phyloP scores from a whole-genome alignment of 2,113 vertebrate species.

The Phasianus colchicus region DNA sequence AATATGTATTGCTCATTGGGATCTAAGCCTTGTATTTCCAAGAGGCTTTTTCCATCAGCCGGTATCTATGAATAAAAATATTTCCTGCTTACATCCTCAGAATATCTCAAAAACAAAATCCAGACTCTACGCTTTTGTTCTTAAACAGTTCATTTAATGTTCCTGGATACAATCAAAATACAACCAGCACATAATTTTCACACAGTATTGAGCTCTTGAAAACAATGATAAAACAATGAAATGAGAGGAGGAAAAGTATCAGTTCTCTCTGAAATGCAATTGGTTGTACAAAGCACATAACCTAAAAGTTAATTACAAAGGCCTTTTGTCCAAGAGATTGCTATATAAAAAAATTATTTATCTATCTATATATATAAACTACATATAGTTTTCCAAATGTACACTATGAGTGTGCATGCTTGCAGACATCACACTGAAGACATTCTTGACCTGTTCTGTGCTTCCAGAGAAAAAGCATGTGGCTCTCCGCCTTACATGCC shows the following conservation, averaged over 20 bases:
- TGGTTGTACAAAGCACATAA: not conserved
- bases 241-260: not conserved
- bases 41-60: slow-evolving; percentile 78
- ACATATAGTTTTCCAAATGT: not conserved
- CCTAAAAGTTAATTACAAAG: not conserved
- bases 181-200: not conserved
- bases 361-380: too few relatives aligned
- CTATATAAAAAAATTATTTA: too few relatives aligned
- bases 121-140: not conserved
- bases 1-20: slow-evolving; percentile 92
- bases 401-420: not conserved
- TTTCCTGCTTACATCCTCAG: slow-evolving; percentile 1
- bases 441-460: not conserved
- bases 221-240: not conserved
- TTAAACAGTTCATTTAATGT: not conserved
- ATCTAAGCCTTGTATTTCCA: slow-evolving; percentile 86
- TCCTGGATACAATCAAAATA: not conserved
- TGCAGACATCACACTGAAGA: not conserved
- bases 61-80: slow-evolving; percentile 82
- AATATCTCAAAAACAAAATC: slow-evolving; percentile 12
- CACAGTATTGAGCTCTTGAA: not conserved
- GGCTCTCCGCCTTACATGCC: not conserved
- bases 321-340: not conserved
- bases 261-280: not conserved
- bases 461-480: not conserved